Evolutionary conservation across 2,888 invertebrate genomes (phyloP).

Genomic region (Mantis religiosa): DNA sequence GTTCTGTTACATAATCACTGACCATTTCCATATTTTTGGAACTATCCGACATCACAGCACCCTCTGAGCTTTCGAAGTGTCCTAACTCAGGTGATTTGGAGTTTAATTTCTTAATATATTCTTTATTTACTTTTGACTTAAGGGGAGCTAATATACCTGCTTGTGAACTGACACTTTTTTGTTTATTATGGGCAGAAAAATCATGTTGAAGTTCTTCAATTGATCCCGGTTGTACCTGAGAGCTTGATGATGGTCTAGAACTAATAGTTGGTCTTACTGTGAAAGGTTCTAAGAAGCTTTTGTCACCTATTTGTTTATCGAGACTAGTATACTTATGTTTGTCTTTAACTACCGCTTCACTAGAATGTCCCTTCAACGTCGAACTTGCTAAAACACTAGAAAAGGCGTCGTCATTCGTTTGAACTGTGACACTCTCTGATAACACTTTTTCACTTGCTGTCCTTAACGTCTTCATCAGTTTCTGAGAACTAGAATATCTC

Average conservation of each 20-base stretch:
- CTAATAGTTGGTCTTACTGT: background rate
- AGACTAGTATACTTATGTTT: background rate
- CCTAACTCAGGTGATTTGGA: too few species aligned
- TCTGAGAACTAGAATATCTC: background rate
- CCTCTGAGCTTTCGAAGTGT: too few species aligned
- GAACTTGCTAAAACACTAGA: background rate
- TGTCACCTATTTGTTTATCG: background rate
- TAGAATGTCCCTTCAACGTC: background rate
- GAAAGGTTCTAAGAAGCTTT: background rate
- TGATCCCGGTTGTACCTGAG: background rate
- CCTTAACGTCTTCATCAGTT: background rate
- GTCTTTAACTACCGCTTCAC: background rate
- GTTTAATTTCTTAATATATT: too few species aligned
- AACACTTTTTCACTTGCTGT: background rate
- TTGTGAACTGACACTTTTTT: background rate
- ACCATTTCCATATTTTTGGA: too few species aligned
- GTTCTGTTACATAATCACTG: too few species aligned
- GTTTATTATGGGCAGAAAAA: background rate
- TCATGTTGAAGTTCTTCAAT: background rate
- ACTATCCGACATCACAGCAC: too few species aligned
- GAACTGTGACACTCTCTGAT: background rate
- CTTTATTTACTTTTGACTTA: too few species aligned
- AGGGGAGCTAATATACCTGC: too few species aligned
- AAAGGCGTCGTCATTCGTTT: background rate
- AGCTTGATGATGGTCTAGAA: background rate